These are phyloP conservation scores for Cinara cedri DNA, from an alignment of 2,888 invertebrate species.

Conservation along the genomic window DNA sequence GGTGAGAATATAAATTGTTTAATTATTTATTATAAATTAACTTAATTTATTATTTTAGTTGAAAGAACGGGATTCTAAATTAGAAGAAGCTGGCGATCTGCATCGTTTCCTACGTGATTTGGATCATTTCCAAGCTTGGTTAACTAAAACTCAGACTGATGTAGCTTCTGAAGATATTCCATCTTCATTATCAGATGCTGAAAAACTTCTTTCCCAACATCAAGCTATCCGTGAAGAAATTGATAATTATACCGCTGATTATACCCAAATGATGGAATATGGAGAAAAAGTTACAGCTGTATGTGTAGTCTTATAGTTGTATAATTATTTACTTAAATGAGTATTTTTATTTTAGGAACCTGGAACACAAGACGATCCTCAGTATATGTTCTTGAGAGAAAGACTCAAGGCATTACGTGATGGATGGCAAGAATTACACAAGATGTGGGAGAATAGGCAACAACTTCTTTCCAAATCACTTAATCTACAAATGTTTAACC, in stretches of 20 bases:
- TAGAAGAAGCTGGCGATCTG: conserved; percentile 98
- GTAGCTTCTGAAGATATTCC: conserved; percentile 97
- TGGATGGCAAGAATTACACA: conserved; percentile 98
- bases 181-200: conserved; percentile 91
- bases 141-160: conserved; percentile 98
- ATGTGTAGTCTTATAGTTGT: conserved; percentile 61
- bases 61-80: conserved; percentile 95
- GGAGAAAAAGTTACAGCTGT: conserved; percentile 91
- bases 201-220: conserved; percentile 94
- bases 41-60: conserved; percentile 66
- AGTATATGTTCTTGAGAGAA: conserved; percentile 99
- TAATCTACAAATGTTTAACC: conserved; percentile 91
- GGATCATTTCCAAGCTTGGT: conserved; percentile 99
- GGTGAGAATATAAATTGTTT: conserved; percentile 65
- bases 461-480: conserved; percentile 91
- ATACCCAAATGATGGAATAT: conserved; percentile 99
- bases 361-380: conserved; percentile 88
- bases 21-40: conserved; percentile 19
- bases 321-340: not conserved
- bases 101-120: conserved; percentile 97
- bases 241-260: conserved; percentile 98
- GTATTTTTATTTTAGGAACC: conserved; percentile 55
- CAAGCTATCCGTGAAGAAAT: conserved; percentile 99
- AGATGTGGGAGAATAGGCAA: conserved; percentile 99
- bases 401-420: conserved; percentile 96